Evolutionary conservation across 2,113 vertebrate species (phyloP).

Genomic region (Pogonocichla stellata): DNA sequence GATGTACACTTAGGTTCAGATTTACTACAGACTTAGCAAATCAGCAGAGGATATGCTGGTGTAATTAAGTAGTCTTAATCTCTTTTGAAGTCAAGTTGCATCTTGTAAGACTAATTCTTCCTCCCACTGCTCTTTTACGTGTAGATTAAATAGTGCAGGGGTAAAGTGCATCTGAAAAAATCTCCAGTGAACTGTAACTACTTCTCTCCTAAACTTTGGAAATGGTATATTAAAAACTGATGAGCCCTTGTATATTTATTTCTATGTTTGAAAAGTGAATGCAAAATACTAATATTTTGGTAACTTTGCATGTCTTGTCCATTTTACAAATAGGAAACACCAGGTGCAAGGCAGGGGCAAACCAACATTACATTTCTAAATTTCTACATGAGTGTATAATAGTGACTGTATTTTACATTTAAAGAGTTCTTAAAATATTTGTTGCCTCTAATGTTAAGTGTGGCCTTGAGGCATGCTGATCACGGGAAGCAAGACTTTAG

Average conservation of each 20-base stretch:
- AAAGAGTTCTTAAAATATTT: neutral
- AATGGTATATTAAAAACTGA: neutral
- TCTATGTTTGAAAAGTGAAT: neutral
- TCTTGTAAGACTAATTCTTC: neutral
- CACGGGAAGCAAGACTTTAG: neutral
- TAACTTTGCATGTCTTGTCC: neutral
- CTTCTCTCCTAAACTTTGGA: neutral
- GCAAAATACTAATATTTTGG: neutral
- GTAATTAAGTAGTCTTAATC: conserved; percentile 19
- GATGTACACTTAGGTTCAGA: neutral
- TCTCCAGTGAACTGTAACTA: neutral
- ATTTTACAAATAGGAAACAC: neutral
- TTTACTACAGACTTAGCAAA: neutral
- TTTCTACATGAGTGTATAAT: neutral
- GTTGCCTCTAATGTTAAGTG: neutral
- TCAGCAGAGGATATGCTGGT: neutral
- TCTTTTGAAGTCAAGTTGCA: neutral
- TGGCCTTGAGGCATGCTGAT: neutral
- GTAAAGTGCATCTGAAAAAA: neutral
- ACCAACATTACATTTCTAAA: neutral
- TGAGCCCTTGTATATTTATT: neutral
- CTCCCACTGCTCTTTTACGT: neutral
- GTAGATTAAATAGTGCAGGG: neutral
- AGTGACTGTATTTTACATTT: neutral
- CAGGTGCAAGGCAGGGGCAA: neutral